phyloP scores from a whole-genome alignment of 2,797 vertebrate species.

The Ambastaia sidthimunki region DNA sequence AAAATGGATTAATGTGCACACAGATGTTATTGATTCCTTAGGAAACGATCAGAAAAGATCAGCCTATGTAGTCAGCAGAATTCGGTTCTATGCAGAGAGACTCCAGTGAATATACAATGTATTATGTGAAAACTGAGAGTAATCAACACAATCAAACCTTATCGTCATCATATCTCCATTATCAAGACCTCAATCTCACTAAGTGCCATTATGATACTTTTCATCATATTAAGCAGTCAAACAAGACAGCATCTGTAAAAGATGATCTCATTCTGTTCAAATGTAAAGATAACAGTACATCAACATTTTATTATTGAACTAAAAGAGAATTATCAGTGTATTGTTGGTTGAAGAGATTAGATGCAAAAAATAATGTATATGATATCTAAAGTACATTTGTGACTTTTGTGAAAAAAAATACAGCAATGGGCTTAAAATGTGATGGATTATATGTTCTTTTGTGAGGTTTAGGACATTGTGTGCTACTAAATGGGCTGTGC shows the following conservation, averaged over 20 bases:
- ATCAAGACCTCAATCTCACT: constrained; percentile 4
- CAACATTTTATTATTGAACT: neutral
- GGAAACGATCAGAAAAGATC: neutral
- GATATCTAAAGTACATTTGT: constrained; percentile 19
- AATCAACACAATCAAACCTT: neutral
- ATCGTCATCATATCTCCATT: neutral
- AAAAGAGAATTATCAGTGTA: constrained; percentile 3
- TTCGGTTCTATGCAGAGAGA: neutral
- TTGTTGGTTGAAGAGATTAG: constrained; percentile 4
- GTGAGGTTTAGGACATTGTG: neutral
- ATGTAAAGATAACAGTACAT: constrained; percentile 7
- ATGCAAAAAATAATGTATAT: neutral
- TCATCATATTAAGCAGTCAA: constrained; percentile 19
- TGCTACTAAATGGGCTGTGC: neutral
- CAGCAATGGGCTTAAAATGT: neutral
- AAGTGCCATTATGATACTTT: constrained; percentile 11
- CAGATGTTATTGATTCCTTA: neutral
- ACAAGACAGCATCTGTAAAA: neutral
- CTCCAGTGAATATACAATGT: neutral
- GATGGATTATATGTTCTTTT: neutral
- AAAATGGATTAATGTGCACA: neutral
- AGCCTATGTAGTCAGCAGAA: constrained; percentile 1
- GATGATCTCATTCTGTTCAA: neutral
- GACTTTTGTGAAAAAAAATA: neutral
- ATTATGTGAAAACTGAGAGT: constrained; percentile 4